A percentile compares a stretch with the other conserved stretches of the same genome.
Conservation (phyloP, 1,140 invertebrate genomes). For the Aphelenchoides besseyi region DNA sequence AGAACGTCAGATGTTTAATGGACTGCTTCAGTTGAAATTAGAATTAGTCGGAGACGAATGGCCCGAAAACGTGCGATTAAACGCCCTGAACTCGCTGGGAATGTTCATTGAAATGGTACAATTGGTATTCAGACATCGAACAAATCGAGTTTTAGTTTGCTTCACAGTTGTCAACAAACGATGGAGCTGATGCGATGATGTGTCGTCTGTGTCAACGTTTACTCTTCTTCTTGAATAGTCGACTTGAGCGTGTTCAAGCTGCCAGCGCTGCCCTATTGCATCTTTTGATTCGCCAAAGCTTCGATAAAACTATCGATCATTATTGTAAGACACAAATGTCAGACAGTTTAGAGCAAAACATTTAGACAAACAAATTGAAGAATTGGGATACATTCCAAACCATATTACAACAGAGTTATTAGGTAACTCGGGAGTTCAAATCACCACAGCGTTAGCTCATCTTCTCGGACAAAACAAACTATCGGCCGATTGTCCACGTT, state of each 20-base stretch:
- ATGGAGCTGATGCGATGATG: conserved; percentile 12
- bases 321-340: conserved; percentile 17
- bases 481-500: conserved; percentile 38
- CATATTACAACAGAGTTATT: conserved; percentile 23
- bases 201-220: background rate
- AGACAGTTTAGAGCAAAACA: background rate
- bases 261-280: conserved; percentile 58
- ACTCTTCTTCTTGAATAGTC: conserved; percentile 41
- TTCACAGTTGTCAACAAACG: conserved; percentile 17
- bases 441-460: conserved; percentile 51
- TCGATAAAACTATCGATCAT: conserved; percentile 35
- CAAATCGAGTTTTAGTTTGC: conserved; percentile 69
- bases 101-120: conserved; percentile 81
- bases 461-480: conserved; percentile 48
- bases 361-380: too few species aligned
- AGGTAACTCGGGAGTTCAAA: conserved; percentile 51
- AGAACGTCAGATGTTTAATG: conserved; percentile 75
- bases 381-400: too few species aligned
- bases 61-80: conserved; percentile 80
- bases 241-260: conserved; percentile 50
- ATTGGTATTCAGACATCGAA: conserved; percentile 73
- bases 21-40: conserved; percentile 78
- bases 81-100: conserved; percentile 82
- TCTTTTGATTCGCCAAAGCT: conserved; percentile 54
- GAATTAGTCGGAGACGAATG: conserved; percentile 80